Conservation (phyloP, 1,140 invertebrate species). For the Monochamus saltuarius region DNA sequence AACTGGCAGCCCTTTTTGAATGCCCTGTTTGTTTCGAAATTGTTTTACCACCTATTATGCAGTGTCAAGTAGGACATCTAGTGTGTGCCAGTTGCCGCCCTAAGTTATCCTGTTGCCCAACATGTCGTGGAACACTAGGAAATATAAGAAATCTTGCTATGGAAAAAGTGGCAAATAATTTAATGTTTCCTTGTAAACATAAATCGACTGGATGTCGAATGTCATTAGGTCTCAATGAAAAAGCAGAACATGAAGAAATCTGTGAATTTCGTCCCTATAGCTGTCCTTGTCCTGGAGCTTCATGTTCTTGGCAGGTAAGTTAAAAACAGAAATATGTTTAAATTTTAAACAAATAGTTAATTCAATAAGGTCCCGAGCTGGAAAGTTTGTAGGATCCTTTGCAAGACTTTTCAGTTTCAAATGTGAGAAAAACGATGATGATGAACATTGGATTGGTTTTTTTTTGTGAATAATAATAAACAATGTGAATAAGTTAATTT, state of each 20-base stretch:
- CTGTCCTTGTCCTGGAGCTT: conserved; percentile 97
- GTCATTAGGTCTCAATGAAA: conserved; percentile 93
- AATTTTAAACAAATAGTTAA: too few relatives aligned
- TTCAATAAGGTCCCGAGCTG: too few relatives aligned
- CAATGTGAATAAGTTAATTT: too few relatives aligned
- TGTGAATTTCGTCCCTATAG: conserved; percentile 97
- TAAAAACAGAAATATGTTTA: background rate
- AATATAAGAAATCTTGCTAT: conserved; percentile 98
- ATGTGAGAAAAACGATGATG: too few relatives aligned
- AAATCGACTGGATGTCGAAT: conserved; percentile 92
- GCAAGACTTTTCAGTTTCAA: too few relatives aligned
- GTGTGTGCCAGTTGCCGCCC: conserved; percentile 94
- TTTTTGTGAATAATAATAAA: too few relatives aligned
- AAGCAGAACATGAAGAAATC: conserved; percentile 96
- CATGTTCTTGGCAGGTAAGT: conserved; percentile 98
- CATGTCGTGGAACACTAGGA: conserved; percentile 93
- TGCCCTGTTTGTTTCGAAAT: conserved; percentile 99
- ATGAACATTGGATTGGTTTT: too few relatives aligned
- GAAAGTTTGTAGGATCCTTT: too few relatives aligned
- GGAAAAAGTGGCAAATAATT: conserved; percentile 98
- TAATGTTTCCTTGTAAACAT: conserved; percentile 99
- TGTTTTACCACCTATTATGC: conserved; percentile 93
- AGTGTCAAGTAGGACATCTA: conserved; percentile 85
- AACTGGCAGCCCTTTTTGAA: conserved; percentile 94
- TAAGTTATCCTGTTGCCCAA: conserved; percentile 95